A percentile compares a stretch with the other conserved stretches of the same genome.
Evolutionary conservation across 2,888 invertebrate species (phyloP).

Genomic region (Physocephala rufipes): DNA sequence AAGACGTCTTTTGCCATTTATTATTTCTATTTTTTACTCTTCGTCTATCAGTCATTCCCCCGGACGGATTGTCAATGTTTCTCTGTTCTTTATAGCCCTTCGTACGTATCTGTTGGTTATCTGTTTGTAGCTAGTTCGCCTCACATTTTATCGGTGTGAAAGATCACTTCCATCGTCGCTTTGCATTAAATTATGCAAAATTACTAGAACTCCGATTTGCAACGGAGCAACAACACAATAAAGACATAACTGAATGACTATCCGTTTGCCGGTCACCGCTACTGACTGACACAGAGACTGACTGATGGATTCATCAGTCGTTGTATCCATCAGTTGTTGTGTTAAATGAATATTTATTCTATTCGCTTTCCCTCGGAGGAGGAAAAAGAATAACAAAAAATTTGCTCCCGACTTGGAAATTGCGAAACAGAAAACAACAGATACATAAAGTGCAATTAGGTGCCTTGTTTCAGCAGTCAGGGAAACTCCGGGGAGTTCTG

Average conservation of each 20-base stretch:
- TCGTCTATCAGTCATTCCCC: slow-evolving; percentile 10
- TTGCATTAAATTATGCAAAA: slow-evolving; percentile 61
- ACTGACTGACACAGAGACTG: slow-evolving; percentile 36
- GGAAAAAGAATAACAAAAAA: background rate
- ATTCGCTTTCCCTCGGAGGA: slow-evolving; percentile 20
- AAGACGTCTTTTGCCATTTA: background rate
- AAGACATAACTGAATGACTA: slow-evolving; percentile 43
- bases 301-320: slow-evolving; percentile 21
- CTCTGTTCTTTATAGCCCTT: background rate
- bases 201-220: slow-evolving; percentile 33
- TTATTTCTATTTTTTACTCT: background rate
- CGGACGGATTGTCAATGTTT: background rate
- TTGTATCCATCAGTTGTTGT: too few relatives aligned
- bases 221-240: slow-evolving; percentile 9
- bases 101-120: slow-evolving; percentile 14
- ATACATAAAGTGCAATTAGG: background rate
- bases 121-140: slow-evolving; percentile 28
- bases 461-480: too few relatives aligned
- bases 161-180: slow-evolving; percentile 52
- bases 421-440: background rate
- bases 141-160: slow-evolving; percentile 50
- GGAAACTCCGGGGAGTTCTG: too few relatives aligned
- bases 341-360: background rate
- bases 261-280: too few relatives aligned
- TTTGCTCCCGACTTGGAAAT: too few relatives aligned